phyloP scores from a whole-genome alignment of 2,113 vertebrate species.

The Chaenocephalus aceratus region DNA sequence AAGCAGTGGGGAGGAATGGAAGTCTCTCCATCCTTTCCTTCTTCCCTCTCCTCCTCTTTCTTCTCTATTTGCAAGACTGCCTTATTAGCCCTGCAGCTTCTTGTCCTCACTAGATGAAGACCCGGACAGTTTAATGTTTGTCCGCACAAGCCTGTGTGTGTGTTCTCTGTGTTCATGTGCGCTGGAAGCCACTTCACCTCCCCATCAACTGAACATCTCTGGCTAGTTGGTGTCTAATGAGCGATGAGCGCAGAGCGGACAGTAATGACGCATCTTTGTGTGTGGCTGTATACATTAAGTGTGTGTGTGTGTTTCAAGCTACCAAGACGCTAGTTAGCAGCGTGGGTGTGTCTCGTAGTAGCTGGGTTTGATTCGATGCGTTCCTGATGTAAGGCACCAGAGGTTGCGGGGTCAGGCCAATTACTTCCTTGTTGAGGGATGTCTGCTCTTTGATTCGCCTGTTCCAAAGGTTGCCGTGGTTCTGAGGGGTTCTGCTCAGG shows the following conservation, averaged over 20 bases:
- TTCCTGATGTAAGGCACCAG: slow-evolving; percentile 89
- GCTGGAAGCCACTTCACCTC: slow-evolving; percentile 68
- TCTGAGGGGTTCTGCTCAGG: slow-evolving; percentile 68
- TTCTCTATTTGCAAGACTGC: slow-evolving; percentile 60
- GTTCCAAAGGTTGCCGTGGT: slow-evolving; percentile 88
- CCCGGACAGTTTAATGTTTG: slow-evolving; percentile 52
- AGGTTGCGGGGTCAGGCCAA: slow-evolving; percentile 96
- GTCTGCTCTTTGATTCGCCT: slow-evolving; percentile 92
- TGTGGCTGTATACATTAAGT: slow-evolving; percentile 55
- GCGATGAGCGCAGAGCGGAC: slow-evolving; percentile 86
- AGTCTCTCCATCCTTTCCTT: slow-evolving; percentile 65
- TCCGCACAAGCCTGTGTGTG: slow-evolving; percentile 34
- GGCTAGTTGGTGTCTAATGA: slow-evolving; percentile 92
- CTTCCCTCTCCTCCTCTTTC: slow-evolving; percentile 46
- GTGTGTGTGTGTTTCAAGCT: slow-evolving; percentile 51
- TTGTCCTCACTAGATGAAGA: slow-evolving; percentile 63
- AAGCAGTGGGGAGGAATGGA: slow-evolving; percentile 50
- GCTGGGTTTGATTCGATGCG: slow-evolving; percentile 85
- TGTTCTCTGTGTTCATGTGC: slow-evolving; percentile 52
- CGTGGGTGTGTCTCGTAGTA: slow-evolving; percentile 91
- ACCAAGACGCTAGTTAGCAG: slow-evolving; percentile 92
- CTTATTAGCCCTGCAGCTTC: slow-evolving; percentile 73
- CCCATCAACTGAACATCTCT: slow-evolving; percentile 71
- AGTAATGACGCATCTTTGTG: slow-evolving; percentile 75
- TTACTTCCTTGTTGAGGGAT: slow-evolving; percentile 91